Evolutionary conservation across 2,113 vertebrate genomes (phyloP).

Genomic region (Syrrhaptes paradoxus): DNA sequence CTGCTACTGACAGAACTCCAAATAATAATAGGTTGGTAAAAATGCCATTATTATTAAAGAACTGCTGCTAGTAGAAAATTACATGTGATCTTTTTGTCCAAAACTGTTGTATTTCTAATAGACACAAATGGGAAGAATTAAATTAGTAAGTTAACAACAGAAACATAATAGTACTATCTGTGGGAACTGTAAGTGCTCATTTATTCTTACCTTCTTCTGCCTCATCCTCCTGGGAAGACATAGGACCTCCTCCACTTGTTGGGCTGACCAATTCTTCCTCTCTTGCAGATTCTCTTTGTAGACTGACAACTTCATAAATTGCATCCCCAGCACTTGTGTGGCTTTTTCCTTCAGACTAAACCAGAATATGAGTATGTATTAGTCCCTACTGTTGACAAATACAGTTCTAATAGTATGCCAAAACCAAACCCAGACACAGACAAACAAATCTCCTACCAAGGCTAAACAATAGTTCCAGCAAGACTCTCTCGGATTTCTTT

Average conservation of each 20-base stretch:
- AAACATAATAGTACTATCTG: not conserved
- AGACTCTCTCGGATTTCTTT: not conserved
- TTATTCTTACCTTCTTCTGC: conserved; percentile 87
- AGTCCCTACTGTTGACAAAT: not conserved
- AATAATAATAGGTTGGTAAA: not conserved
- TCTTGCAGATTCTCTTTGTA: conserved; percentile 88
- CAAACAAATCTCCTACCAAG: not conserved
- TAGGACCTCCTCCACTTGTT: conserved; percentile 72
- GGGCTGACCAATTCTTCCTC: conserved; percentile 75
- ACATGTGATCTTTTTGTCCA: not conserved
- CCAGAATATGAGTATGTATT: not conserved
- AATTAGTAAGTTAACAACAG: not conserved
- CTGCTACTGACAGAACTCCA: not conserved
- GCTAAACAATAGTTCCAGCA: not conserved
- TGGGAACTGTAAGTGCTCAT: not conserved
- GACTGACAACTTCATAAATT: conserved; percentile 93
- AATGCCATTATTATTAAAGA: not conserved
- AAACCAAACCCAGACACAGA: not conserved
- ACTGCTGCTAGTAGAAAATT: not conserved
- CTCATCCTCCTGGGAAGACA: conserved; percentile 90
- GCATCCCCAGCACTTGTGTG: conserved; percentile 82
- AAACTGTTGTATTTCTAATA: not conserved
- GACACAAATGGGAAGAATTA: not conserved
- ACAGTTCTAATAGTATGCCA: not conserved
- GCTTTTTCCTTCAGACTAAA: conserved; percentile 82